phyloP scores from a whole-genome alignment of 1,140 invertebrate species.

The Tribolium madens region DNA sequence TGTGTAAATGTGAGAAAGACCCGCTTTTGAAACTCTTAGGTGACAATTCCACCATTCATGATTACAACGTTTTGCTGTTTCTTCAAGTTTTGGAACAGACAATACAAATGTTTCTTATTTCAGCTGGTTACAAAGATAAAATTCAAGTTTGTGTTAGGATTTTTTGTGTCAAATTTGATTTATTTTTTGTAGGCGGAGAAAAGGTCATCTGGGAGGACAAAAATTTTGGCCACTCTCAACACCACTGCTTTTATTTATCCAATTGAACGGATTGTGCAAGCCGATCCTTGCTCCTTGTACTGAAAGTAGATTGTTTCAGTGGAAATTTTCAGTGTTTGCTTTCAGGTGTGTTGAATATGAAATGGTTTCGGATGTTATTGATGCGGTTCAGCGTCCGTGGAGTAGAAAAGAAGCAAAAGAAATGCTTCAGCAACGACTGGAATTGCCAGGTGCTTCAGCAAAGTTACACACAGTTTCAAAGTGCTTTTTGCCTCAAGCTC shows the following conservation, averaged over 20 bases:
- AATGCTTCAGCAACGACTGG: conserved; percentile 63
- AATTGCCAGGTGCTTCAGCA: conserved; percentile 63
- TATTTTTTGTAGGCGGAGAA: conserved; percentile 6
- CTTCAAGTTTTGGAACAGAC: conserved; percentile 78
- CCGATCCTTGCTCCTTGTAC: conserved; percentile 59
- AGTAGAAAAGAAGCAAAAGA: conserved; percentile 63
- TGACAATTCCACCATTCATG: conserved; percentile 73
- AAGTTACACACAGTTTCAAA: conserved; percentile 70
- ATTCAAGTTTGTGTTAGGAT: neutral
- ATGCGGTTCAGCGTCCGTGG: conserved; percentile 66
- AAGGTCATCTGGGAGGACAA: neutral
- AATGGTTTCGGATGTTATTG: conserved; percentile 68
- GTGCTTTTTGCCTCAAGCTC: conserved; percentile 69
- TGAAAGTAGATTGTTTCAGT: neutral
- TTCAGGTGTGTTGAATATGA: conserved; percentile 69
- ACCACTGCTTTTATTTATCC: neutral
- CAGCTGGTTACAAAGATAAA: conserved; percentile 66
- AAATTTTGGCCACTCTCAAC: neutral
- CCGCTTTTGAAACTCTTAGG: conserved; percentile 66
- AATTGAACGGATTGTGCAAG: conserved; percentile 55
- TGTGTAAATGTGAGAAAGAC: conserved; percentile 75
- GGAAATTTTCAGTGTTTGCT: neutral
- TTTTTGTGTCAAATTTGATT: neutral
- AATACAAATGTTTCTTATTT: conserved; percentile 68
- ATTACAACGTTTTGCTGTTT: conserved; percentile 79